phyloP scores from a whole-genome alignment of 2,888 invertebrate species.

The Cephalotes varians region DNA sequence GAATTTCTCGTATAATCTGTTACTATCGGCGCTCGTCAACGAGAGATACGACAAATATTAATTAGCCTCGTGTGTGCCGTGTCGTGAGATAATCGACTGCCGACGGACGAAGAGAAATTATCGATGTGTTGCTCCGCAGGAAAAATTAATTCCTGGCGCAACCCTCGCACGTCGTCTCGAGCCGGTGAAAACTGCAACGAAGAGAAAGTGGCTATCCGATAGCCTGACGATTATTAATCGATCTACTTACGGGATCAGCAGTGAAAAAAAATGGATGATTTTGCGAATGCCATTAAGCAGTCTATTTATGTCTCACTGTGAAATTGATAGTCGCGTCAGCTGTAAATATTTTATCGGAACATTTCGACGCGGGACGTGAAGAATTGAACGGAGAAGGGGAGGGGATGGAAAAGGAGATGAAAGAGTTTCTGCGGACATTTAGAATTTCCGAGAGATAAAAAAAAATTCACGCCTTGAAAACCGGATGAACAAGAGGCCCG shows the following conservation, averaged over 20 bases:
- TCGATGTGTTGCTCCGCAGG: slow-evolving; percentile 4
- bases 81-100: slow-evolving; percentile 36
- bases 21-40: slow-evolving; percentile 11
- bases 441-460: neutral
- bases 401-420: neutral
- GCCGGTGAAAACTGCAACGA: slow-evolving; percentile 6
- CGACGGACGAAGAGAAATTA: slow-evolving; percentile 56
- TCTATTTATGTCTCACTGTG: slow-evolving; percentile 11
- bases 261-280: slow-evolving; percentile 36
- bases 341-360: neutral
- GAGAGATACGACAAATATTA: slow-evolving; percentile 52
- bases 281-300: slow-evolving; percentile 37
- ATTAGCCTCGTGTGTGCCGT: slow-evolving; percentile 34
- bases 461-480: neutral
- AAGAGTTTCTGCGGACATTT: neutral
- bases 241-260: slow-evolving; percentile 21
- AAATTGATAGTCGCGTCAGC: slow-evolving; percentile 34
- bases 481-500: neutral
- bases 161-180: slow-evolving; percentile 28
- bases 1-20: slow-evolving; percentile 11
- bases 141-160: slow-evolving; percentile 59
- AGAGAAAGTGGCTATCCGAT: slow-evolving; percentile 20
- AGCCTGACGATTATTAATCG: slow-evolving; percentile 59
- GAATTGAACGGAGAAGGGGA: neutral
- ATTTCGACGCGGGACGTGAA: neutral